A percentile compares a stretch with the other conserved stretches of the same genome.
Conservation (phyloP, 2,113 vertebrate species). For the Caranx ignobilis region DNA sequence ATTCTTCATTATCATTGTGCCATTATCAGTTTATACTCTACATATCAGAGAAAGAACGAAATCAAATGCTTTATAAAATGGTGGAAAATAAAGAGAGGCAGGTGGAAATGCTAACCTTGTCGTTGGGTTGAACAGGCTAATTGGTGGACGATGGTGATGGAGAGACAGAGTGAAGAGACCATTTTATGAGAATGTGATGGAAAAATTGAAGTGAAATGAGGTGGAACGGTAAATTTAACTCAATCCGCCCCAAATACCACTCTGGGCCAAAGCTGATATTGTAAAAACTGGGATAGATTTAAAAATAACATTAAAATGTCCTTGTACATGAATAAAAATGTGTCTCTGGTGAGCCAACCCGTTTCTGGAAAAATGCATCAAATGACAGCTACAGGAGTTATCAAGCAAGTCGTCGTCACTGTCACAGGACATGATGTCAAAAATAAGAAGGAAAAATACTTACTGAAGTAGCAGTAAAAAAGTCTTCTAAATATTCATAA, state of each 20-base stretch:
- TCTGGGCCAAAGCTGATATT: background rate
- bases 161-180: background rate
- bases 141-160: slow-evolving; percentile 13
- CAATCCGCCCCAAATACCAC: background rate
- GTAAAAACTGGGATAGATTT: slow-evolving; percentile 9
- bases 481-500: too few species aligned
- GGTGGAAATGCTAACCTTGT: slow-evolving; percentile 91
- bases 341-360: slow-evolving; percentile 1
- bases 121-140: slow-evolving; percentile 54
- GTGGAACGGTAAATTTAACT: background rate
- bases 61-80: slow-evolving; percentile 43
- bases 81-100: slow-evolving; percentile 47
- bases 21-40: slow-evolving; percentile 29
- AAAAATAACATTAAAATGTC: slow-evolving; percentile 8
- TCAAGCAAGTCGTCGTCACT: background rate
- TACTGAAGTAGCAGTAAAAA: too few species aligned
- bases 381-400: background rate
- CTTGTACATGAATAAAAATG: background rate
- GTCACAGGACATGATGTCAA: background rate
- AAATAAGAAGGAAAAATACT: background rate
- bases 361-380: slow-evolving; percentile 2
- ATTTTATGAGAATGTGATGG: slow-evolving; percentile 3
- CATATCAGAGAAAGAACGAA: slow-evolving; percentile 31
- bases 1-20: slow-evolving; percentile 26
- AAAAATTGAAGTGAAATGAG: slow-evolving; percentile 18